phyloP scores from a whole-genome alignment of 2,113 vertebrate species.

The Burhinus oedicnemus region DNA sequence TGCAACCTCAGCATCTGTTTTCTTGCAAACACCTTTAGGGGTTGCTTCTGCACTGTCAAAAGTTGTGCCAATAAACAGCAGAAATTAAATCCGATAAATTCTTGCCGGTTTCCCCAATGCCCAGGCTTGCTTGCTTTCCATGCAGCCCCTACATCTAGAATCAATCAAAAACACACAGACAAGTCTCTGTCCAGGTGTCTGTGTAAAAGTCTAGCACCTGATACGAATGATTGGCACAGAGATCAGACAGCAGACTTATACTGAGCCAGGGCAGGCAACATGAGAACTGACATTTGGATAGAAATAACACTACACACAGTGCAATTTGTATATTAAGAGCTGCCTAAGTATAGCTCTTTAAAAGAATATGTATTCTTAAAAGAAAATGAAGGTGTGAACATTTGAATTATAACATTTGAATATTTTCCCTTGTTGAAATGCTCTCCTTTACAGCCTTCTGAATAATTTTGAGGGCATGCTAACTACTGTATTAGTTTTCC shows the following conservation, averaged over 20 bases:
- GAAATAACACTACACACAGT: not conserved
- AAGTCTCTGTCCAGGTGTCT: not conserved
- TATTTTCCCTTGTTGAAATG: not conserved
- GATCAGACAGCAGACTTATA: not conserved
- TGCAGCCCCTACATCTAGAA: not conserved
- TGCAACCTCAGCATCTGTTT: not conserved
- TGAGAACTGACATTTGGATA: not conserved
- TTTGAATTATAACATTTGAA: not conserved
- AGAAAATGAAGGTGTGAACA: not conserved
- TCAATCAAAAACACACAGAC: not conserved
- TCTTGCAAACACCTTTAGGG: not conserved
- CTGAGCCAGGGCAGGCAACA: not conserved
- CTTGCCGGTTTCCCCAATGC: not conserved
- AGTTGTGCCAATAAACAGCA: not conserved
- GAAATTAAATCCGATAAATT: not conserved
- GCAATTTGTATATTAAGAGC: not conserved
- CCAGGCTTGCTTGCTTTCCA: not conserved
- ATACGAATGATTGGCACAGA: not conserved
- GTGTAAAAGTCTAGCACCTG: not conserved
- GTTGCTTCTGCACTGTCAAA: not conserved
- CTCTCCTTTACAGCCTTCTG: not conserved
- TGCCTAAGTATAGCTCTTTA: not conserved
- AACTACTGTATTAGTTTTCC: not conserved
- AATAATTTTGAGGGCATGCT: not conserved
- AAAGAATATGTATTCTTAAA: not conserved